Evolutionary conservation across 2,797 vertebrate species (phyloP), one percentile per base, ranked within the genome.

Genomic region (Dromococcyx pavoninus): DNA sequence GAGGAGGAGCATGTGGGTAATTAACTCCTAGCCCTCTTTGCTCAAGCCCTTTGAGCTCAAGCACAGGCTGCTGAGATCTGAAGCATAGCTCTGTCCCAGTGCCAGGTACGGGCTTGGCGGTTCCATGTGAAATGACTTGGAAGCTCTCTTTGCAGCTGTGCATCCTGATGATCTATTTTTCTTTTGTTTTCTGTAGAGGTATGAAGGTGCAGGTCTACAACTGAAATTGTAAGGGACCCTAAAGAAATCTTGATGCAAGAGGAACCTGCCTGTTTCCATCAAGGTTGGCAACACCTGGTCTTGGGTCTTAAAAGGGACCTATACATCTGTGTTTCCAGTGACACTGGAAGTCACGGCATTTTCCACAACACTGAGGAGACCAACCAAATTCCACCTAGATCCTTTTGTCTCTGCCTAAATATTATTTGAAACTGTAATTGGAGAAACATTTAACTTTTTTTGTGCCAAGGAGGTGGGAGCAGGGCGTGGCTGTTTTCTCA

Each of bases 121-220:
- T 73, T 65, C 50, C 46, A 4, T 2, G 4, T 15, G 44, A 35
- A 79, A 39, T 2, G 4, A 6, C 56, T 61, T 46, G 33, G 33
- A 35, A 57, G 19, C 7, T 35, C 23, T 69, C 46, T 70, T 80
- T 66, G 48, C 50, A 33, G 57, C 53, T 77, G 81, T 91, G 43
- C 22, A 35, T 51, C 24, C 16, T 4, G 35, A 17, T 37, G 25
- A n/a, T 46, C 13, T 58, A 10, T 11, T 65, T 23, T 13, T 51
- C 30, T 67, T 44, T 41, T 10, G 41, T 41, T 41, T 54, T n/a
- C 7, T 46, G 23, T 17, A 24, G 48, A 41, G 62, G 19, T 16
- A 13, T 0, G 4, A 56, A 60, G 22, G 25, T 18, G 78, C 44
- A 32, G 44, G 22, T 16, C 58, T 37, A 7, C 0, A 0, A 53